These are phyloP conservation scores for Pollenia labialis DNA, from an alignment of 2,888 invertebrate genomes.

Conservation along the genomic window DNA sequence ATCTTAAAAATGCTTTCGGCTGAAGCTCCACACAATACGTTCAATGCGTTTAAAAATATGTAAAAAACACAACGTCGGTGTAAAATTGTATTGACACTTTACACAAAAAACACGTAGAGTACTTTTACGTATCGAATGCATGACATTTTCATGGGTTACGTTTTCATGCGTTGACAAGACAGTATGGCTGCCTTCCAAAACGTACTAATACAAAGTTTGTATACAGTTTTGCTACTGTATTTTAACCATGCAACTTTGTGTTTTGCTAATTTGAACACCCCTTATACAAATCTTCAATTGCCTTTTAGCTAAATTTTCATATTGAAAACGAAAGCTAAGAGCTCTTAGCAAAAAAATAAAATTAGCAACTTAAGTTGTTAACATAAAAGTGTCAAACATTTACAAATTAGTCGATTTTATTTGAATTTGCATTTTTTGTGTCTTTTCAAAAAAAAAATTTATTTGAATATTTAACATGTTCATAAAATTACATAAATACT, in stretches of 20 bases:
- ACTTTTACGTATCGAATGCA: too few relatives aligned
- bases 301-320: neutral
- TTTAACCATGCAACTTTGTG: too few relatives aligned
- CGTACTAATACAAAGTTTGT: too few relatives aligned
- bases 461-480: neutral
- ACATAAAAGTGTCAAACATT: constrained; percentile 40
- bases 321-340: constrained; percentile 50
- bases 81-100: too few relatives aligned
- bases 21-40: too few relatives aligned
- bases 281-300: neutral
- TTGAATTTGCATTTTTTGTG: constrained; percentile 8
- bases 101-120: too few relatives aligned
- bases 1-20: too few relatives aligned
- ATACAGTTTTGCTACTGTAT: too few relatives aligned
- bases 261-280: neutral
- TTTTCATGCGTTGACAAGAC: neutral
- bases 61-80: too few relatives aligned
- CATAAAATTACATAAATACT: neutral
- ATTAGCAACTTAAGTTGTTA: constrained; percentile 11
- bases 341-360: constrained; percentile 15
- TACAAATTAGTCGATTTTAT: constrained; percentile 35
- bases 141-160: too few relatives aligned
- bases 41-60: too few relatives aligned
- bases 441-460: neutral
- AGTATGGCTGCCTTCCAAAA: too few relatives aligned